Conservation (phyloP, 2,888 invertebrate species). For the Tanytarsus gracilentus region DNA sequence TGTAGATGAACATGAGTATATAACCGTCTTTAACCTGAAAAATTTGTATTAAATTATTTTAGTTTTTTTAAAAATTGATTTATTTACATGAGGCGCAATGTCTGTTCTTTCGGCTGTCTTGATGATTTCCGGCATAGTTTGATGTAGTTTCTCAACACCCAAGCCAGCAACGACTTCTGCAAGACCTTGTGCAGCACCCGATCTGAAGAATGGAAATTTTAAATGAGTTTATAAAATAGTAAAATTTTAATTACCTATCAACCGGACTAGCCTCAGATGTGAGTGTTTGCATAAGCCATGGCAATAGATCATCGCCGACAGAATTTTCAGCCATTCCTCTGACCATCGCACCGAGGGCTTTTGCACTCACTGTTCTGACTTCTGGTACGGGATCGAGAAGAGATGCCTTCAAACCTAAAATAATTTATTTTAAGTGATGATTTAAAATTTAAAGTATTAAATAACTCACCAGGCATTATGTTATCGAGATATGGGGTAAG, state of each 20-base stretch:
- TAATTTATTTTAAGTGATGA: neutral
- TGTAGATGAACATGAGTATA: slow-evolving; percentile 99
- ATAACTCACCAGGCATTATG: slow-evolving; percentile 67
- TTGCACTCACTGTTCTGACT: slow-evolving; percentile 89
- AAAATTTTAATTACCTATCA: slow-evolving; percentile 49
- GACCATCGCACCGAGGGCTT: slow-evolving; percentile 96
- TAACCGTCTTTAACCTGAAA: slow-evolving; percentile 82
- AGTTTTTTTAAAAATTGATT: neutral
- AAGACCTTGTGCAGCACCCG: slow-evolving; percentile 94
- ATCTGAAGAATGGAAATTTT: slow-evolving; percentile 37
- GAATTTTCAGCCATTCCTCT: slow-evolving; percentile 93
- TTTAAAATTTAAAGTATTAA: neutral
- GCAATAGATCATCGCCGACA: slow-evolving; percentile 82
- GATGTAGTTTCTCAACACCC: slow-evolving; percentile 88
- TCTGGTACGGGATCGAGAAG: slow-evolving; percentile 97
- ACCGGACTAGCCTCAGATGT: slow-evolving; percentile 93
- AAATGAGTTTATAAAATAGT: neutral
- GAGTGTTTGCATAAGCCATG: slow-evolving; percentile 97
- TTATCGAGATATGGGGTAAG: slow-evolving; percentile 90
- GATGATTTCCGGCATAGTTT: slow-evolving; percentile 95
- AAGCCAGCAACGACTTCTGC: slow-evolving; percentile 95
- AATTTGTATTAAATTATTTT: neutral
- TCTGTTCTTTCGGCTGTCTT: slow-evolving; percentile 86
- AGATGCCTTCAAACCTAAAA: slow-evolving; percentile 79
- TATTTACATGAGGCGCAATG: slow-evolving; percentile 73